Evolutionary conservation across 2,797 vertebrate genomes (phyloP).

Genomic region (Pelobates cultripes): DNA sequence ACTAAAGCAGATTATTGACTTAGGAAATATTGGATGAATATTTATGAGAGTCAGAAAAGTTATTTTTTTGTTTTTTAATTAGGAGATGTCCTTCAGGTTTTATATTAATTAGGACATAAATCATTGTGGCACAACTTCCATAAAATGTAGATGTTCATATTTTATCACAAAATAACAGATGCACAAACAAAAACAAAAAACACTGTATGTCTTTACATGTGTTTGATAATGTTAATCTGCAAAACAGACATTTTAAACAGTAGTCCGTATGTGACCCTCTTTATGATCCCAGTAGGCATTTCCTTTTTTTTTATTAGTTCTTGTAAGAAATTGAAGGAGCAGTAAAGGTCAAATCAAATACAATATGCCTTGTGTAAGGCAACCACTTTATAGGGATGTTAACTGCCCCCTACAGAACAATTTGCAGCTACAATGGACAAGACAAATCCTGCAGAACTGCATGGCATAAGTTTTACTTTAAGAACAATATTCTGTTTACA

Average conservation of each 20-base stretch:
- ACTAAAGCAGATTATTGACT: slow-evolving; percentile 22
- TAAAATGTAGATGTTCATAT: not conserved
- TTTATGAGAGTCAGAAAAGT: slow-evolving; percentile 6
- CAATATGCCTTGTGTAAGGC: not conserved
- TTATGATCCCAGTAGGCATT: not conserved
- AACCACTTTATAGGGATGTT: not conserved
- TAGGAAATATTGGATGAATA: not conserved
- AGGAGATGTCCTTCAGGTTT: slow-evolving; percentile 2
- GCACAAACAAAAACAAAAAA: not conserved
- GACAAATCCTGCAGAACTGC: not conserved
- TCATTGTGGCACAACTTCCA: slow-evolving; percentile 3
- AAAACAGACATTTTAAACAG: not conserved
- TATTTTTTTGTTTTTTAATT: not conserved
- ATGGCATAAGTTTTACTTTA: not conserved
- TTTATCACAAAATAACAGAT: not conserved
- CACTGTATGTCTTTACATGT: not conserved
- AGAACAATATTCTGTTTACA: not conserved
- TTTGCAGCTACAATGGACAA: not conserved
- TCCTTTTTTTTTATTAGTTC: not conserved
- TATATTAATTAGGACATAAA: not conserved
- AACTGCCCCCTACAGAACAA: not conserved
- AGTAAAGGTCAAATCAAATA: not conserved
- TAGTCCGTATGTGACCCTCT: not conserved
- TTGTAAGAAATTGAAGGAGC: not conserved
- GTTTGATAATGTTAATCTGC: not conserved